Evolutionary conservation across 2,797 vertebrate genomes (phyloP), one percentile per base, ranked within the genome.

Genomic region (Rhabdomys pumilio): DNA sequence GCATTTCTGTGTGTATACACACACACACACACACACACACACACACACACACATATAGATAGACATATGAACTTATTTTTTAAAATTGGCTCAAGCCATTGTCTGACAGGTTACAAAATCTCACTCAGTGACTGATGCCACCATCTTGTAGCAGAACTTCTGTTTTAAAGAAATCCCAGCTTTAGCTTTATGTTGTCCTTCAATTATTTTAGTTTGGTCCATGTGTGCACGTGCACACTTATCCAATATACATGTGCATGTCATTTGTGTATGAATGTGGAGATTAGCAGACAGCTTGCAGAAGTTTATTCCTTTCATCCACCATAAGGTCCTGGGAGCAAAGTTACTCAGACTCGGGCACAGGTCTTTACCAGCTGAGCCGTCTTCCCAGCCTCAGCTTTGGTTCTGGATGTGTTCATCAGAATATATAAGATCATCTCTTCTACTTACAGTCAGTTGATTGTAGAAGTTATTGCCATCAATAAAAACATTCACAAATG

Each of bases 371-470:
- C 34, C 19, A 57, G 53, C 53, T 41, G 80, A 82, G 22, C n/a
- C 7, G 10, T 61, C n/a, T 61, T 41, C n/a, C 9, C 55, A 41
- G n/a, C 6, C 41, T 65, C 15, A 47, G 38, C 59, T 65, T 84
- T 65, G 59, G 63, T 91, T 82, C 55, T 96, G 11, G 22, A 24
- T 77, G 29, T 89, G 38, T n/a, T 88, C 34, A 44, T 24, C 34
- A 61, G 61, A 79, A 29, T 67, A 3, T 94, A 4, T 10, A 93
- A 61, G 8, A 59, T 80, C 61, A 81, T 85, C 19, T 38, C 10
- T 53, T 94, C 59, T 61, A 91, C 20, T 90, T 90, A 84, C 50
- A 94, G 24, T 94, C 50, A 86, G 17, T 19, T 53, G 69, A 75
- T 47, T 59, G 1, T 81, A 83, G 80, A 41, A 80, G 10, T 79